Base-by-base conservation (phyloP, 2,888 invertebrate genomes). In the Drosophila nigricruria region DNA sequence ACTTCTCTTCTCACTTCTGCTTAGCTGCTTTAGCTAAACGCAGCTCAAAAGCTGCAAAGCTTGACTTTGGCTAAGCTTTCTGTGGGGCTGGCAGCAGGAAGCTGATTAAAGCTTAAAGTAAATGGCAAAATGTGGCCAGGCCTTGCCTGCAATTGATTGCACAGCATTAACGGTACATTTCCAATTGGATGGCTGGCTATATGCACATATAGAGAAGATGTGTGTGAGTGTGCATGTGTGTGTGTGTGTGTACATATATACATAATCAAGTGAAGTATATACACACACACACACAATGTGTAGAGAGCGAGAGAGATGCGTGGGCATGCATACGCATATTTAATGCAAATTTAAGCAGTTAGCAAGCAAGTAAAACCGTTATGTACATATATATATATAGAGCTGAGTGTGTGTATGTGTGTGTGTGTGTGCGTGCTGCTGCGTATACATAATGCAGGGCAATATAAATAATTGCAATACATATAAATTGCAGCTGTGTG, bases 301-400 rank as follows among this genome's bases (percentile, higher is more conserved):
- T 14, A 52, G 25, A 38, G 52, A 36, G 52, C 20, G 34, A 34
- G 52, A 20, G 20, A 42, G 54, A 20, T 57, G 45, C 43, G 49
- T 70, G 56, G 43, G 47, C 68, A 83, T 57, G 80, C 71, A 84
- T 73, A 88, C 79, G 90, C 86, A 85, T 77, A 85, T 88, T 89
- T 82, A 88, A 88, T 88, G 90, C 88, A 87, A 87, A 87, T 87
- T 87, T 87, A 87, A 87, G 90, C 90, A 87, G 89, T 88, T 89
- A 82, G 88, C 85, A 87, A 80, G 90, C 88, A 90, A 88, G 80
- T 79, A 82, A 85, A 86, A 76, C 73, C 79, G 85, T 82, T 85
- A 77, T 82, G 64, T 73, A 63, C 59, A 50, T 60, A 65, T 43
- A 25, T 25, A 45, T 60, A 65, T 49, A 16, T 25, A 45, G 49